phyloP scores from a whole-genome alignment of 2,113 vertebrate species.

The Parotia lawesii region DNA sequence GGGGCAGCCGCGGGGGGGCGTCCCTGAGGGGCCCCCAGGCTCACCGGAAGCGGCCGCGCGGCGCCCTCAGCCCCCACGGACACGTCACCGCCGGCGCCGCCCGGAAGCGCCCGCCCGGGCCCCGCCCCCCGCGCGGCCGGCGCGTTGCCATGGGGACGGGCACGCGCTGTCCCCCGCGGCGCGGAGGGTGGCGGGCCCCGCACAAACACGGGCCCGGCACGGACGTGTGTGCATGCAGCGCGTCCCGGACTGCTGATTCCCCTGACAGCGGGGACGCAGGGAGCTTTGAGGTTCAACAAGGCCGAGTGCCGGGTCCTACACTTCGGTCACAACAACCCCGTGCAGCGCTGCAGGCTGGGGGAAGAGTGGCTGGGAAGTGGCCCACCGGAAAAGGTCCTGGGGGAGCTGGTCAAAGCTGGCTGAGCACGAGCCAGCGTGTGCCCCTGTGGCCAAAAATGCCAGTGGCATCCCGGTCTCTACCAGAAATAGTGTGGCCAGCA shows the following conservation, averaged over 20 bases:
- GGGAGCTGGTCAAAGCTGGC: background rate
- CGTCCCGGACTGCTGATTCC: background rate
- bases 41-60: slow-evolving; percentile 31
- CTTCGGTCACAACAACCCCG: background rate
- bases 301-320: background rate
- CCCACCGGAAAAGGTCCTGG: background rate
- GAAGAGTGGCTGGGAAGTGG: background rate
- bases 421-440: background rate
- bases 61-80: background rate
- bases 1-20: background rate
- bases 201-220: background rate
- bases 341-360: background rate
- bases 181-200: background rate
- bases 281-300: background rate
- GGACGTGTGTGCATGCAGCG: background rate
- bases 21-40: background rate
- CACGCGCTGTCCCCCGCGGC: background rate
- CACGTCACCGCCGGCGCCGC: background rate
- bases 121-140: background rate
- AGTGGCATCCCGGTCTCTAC: background rate
- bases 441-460: background rate
- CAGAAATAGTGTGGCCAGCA: background rate
- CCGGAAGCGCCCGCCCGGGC: background rate
- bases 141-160: background rate
- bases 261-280: background rate